Evolutionary conservation across 2,888 invertebrate species (phyloP).

Genomic region (Orchesella flavescens): DNA sequence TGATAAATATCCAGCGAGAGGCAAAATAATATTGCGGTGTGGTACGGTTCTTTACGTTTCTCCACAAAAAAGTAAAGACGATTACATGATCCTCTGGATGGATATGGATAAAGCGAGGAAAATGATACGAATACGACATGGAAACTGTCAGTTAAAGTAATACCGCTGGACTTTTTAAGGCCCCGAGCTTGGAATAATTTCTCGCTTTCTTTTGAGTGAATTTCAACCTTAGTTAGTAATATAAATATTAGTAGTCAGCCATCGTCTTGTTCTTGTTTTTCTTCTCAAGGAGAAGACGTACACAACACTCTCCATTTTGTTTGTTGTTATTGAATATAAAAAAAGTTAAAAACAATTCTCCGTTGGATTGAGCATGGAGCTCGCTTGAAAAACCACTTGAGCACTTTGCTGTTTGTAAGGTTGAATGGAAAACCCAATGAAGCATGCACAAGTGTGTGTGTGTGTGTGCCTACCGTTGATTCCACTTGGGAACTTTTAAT

Average conservation of each 20-base stretch:
- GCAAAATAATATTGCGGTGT: too few species aligned
- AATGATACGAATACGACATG: slow-evolving; percentile 19
- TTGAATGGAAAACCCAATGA: slow-evolving; percentile 8
- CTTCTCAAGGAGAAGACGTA: too few species aligned
- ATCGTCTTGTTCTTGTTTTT: too few species aligned
- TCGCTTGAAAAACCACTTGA: background rate
- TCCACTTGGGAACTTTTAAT: slow-evolving; percentile 45
- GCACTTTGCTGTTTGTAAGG: background rate
- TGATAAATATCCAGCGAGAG: too few species aligned
- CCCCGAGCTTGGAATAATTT: background rate
- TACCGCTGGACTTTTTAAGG: slow-evolving; percentile 9
- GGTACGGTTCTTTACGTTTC: too few species aligned
- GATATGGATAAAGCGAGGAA: background rate
- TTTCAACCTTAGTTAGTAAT: too few species aligned
- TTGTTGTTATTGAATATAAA: background rate
- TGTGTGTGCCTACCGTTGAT: background rate
- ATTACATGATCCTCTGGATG: background rate
- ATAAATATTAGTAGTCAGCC: too few species aligned
- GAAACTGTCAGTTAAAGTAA: slow-evolving; percentile 13
- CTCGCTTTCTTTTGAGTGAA: background rate
- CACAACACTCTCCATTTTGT: too few species aligned
- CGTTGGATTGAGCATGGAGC: too few species aligned
- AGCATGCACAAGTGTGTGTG: too few species aligned
- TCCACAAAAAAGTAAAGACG: too few species aligned
- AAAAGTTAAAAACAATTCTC: slow-evolving; percentile 39